Percentiles rank a stretch among this genome's conserved stretches.
Conservation (phyloP, 2,113 vertebrate genomes). For the Corythoichthys intestinalis region DNA sequence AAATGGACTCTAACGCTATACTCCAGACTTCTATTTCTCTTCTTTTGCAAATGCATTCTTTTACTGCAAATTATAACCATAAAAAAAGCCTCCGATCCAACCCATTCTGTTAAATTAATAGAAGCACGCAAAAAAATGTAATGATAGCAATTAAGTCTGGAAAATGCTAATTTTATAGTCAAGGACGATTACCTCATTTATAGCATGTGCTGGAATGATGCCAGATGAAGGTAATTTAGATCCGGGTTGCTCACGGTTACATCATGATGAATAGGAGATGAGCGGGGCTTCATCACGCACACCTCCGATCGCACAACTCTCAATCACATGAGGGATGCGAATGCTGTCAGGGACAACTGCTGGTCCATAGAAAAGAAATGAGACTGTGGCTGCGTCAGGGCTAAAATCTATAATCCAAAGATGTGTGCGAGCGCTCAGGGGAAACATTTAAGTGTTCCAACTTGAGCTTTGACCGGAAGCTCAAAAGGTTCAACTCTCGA, state of each 20-base stretch:
- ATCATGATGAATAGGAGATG: slow-evolving; percentile 91
- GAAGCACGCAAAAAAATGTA: slow-evolving; percentile 98
- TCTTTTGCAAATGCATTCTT: slow-evolving; percentile 84
- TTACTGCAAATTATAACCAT: slow-evolving; percentile 99
- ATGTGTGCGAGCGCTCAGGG: background rate
- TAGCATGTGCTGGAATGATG: slow-evolving; percentile 96
- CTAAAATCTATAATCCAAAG: slow-evolving; percentile 6
- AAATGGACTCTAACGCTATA: slow-evolving; percentile 48
- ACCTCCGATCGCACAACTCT: slow-evolving; percentile 64
- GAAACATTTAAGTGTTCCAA: slow-evolving; percentile 11
- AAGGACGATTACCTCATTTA: slow-evolving; percentile 99
- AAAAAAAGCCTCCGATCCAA: slow-evolving; percentile 84
- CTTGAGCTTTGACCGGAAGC: slow-evolving; percentile 10
- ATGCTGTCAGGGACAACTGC: slow-evolving; percentile 40
- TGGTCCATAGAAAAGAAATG: slow-evolving; percentile 21
- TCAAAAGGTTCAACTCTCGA: slow-evolving; percentile 29
- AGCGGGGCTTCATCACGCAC: slow-evolving; percentile 78
- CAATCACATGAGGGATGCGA: slow-evolving; percentile 54
- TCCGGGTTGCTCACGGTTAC: slow-evolving; percentile 95
- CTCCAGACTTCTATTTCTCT: slow-evolving; percentile 42
- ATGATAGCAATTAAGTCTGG: slow-evolving; percentile 99
- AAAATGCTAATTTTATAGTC: slow-evolving; percentile 99
- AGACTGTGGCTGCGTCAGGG: slow-evolving; percentile 8
- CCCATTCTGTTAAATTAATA: slow-evolving; percentile 99
- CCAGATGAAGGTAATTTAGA: slow-evolving; percentile 99